These are phyloP conservation scores for Anthoptus insignis DNA, from an alignment of 2,888 invertebrate genomes.

Conservation along the genomic window DNA sequence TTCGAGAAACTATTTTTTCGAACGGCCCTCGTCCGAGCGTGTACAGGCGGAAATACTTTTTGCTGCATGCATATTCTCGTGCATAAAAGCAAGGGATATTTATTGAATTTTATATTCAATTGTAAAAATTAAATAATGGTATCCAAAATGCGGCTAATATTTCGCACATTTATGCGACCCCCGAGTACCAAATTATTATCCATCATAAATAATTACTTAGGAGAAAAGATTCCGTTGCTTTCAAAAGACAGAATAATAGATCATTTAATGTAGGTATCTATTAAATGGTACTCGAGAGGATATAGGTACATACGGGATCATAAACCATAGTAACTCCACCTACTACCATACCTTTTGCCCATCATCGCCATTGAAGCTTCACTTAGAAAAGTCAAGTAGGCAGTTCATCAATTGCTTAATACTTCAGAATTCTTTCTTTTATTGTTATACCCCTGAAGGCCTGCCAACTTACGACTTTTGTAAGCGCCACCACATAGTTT, in stretches of 20 bases:
- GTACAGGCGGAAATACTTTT: no score
- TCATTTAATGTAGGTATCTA: not conserved
- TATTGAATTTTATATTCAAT: no score
- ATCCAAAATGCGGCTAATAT: not conserved
- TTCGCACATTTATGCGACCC: not conserved
- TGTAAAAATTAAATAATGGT: no score
- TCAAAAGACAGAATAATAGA: no score
- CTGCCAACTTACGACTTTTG: not conserved
- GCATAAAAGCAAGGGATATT: not conserved
- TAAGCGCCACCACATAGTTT: not conserved
- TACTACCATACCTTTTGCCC: conserved; percentile 31
- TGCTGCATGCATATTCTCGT: not conserved
- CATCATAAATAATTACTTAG: not conserved
- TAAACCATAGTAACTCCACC: conserved; percentile 12
- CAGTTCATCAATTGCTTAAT: not conserved
- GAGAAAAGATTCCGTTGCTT: no score
- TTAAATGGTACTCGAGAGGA: conserved; percentile 8
- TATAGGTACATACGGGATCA: not conserved
- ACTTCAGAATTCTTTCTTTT: not conserved
- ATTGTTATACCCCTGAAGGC: not conserved
- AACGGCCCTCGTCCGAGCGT: no score
- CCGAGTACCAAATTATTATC: not conserved
- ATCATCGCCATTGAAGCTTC: not conserved
- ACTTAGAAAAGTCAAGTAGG: not conserved
- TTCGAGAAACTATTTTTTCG: no score